Percentiles rank a stretch among this genome's conserved stretches.
These are phyloP conservation scores for Ammodytes dubius DNA, from an alignment of 2,113 vertebrate genomes.

Conservation along the genomic window DNA sequence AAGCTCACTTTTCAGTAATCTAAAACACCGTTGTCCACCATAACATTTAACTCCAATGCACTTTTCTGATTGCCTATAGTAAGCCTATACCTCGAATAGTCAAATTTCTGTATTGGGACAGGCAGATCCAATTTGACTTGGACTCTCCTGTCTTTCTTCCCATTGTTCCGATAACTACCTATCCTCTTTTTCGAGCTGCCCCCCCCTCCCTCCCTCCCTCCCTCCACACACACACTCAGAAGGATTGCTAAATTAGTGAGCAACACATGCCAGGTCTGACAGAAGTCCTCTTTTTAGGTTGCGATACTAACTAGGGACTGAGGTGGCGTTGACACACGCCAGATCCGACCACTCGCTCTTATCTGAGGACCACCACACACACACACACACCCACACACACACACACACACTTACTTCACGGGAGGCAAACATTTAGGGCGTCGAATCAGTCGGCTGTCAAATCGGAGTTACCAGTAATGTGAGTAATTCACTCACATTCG, in stretches of 20 bases:
- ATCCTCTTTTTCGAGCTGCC: background rate
- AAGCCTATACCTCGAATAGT: too few species aligned
- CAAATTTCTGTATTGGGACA: too few species aligned
- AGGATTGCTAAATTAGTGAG: slow-evolving; percentile 48
- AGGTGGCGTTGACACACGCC: slow-evolving; percentile 77
- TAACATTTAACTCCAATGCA: too few species aligned
- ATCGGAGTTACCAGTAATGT: slow-evolving; percentile 31
- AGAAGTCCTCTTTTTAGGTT: slow-evolving; percentile 66
- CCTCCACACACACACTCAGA: background rate
- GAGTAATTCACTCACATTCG: slow-evolving; percentile 38
- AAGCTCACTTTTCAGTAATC: too few species aligned
- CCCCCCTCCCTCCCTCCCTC: background rate
- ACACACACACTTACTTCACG: slow-evolving; percentile 21
- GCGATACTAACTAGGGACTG: slow-evolving; percentile 57
- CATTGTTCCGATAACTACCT: slow-evolving; percentile 13
- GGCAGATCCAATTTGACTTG: too few species aligned
- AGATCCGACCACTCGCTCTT: slow-evolving; percentile 67
- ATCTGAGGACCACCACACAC: slow-evolving; percentile 56
- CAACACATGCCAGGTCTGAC: slow-evolving; percentile 57
- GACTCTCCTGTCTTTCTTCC: background rate
- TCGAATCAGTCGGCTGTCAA: slow-evolving; percentile 25
- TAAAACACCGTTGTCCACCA: too few species aligned
- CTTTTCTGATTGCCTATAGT: too few species aligned
- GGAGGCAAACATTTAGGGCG: slow-evolving; percentile 30
- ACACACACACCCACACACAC: slow-evolving; percentile 22